Evolutionary conservation across 2,113 vertebrate species (phyloP).

Genomic region (Alouatta palliata): DNA sequence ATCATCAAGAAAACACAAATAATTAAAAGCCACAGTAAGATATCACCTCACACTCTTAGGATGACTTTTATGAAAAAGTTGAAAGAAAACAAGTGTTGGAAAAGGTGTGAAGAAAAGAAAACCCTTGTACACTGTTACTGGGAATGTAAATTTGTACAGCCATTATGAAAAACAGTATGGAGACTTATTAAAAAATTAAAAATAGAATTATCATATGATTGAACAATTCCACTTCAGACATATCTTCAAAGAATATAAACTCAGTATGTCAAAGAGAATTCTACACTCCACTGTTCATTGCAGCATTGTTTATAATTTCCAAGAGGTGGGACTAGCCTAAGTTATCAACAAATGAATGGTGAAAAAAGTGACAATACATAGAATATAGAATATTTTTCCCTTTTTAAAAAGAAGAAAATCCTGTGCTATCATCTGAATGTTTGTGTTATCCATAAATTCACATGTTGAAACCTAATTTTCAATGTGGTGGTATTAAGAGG

Average conservation of each 20-base stretch:
- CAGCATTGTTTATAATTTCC: neutral
- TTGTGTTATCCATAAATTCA: neutral
- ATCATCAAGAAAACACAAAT: no score
- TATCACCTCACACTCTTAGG: no score
- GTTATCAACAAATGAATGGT: neutral
- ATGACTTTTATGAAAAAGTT: neutral
- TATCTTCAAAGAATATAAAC: neutral
- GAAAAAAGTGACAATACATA: neutral
- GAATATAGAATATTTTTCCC: neutral
- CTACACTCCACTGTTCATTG: neutral
- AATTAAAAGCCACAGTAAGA: no score
- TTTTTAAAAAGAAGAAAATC: neutral
- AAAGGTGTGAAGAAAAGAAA: neutral
- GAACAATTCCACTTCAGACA: neutral
- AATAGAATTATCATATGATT: neutral
- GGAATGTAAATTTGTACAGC: neutral
- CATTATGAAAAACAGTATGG: neutral
- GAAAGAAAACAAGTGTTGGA: neutral
- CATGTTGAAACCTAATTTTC: neutral
- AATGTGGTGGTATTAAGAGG: neutral
- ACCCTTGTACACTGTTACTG: neutral
- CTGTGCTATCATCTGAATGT: neutral
- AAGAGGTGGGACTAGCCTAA: neutral
- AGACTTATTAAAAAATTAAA: neutral
- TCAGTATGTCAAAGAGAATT: neutral